phyloP scores from a whole-genome alignment of 2,888 invertebrate genomes.

The Euzetes globulus region DNA sequence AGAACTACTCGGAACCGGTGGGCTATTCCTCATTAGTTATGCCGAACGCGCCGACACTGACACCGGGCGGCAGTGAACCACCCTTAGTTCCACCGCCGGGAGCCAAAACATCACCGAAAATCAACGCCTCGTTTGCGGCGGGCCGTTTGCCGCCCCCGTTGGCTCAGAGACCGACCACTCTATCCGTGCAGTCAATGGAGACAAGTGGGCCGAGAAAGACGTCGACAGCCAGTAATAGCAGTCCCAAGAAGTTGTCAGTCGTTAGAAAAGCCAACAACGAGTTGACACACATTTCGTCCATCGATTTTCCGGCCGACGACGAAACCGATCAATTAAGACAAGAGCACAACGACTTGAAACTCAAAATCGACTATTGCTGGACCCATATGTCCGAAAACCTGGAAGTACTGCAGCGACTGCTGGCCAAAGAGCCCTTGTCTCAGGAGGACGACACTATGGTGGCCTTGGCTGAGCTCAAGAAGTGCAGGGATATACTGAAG shows the following conservation, averaged over 20 bases:
- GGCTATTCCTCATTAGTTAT: slow-evolving; percentile 34
- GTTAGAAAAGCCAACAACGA: not conserved
- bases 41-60: slow-evolving; percentile 19
- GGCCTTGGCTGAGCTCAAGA: slow-evolving; percentile 41
- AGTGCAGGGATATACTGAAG: slow-evolving; percentile 41
- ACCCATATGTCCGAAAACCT: slow-evolving; percentile 29
- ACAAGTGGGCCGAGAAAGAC: not conserved
- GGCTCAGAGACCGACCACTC: not conserved
- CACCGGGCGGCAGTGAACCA: not conserved
- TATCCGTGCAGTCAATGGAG: not conserved
- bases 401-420: slow-evolving; percentile 33
- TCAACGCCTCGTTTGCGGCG: not conserved
- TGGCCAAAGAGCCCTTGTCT: slow-evolving; percentile 32
- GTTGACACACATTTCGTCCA: slow-evolving; percentile 28
- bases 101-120: not conserved
- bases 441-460: slow-evolving; percentile 40
- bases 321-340: slow-evolving; percentile 16
- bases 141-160: no score
- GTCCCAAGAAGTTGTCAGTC: not conserved
- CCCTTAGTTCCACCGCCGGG: not conserved
- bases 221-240: not conserved
- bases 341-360: slow-evolving; percentile 22
- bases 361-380: slow-evolving; percentile 36
- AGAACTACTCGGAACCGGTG: slow-evolving; percentile 35
- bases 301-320: slow-evolving; percentile 8